Evolutionary conservation across 2,113 vertebrate species (phyloP), one percentile per base, ranked within the genome.

Genomic region (Sula dactylatra): DNA sequence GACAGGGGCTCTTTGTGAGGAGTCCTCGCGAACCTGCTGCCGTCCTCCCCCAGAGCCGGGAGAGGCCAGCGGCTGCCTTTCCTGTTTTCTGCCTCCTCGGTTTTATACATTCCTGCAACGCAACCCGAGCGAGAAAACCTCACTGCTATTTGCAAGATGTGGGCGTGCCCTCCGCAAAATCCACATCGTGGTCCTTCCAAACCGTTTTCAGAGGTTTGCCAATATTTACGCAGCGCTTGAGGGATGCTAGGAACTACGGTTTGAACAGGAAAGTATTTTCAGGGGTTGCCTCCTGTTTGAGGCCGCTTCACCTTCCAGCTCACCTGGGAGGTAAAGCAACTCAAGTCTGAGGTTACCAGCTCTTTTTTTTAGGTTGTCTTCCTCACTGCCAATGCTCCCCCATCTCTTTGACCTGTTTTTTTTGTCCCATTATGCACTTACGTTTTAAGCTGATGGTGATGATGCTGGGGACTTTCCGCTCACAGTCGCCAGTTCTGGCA

Each of bases 1-100:
- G 94, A 95, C 86, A 93, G 93, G 94, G 61, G 81, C 76, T 92
- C 90, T 94, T 96, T 97, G 96, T 96, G 78, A 96, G 84, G 70
- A 87, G 70, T 8, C 87, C 86, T 74, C 0, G 0, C 0, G 0
- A 96, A 94, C 77, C 81, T 96, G 91, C 91, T 94, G 81, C 90
- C 9, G 0, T 94, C 36, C 83, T 82, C 34, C 58, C 42, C 42
- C 79, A 3, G 31, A 4, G 2, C 67, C 0, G 2, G 81, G 66
- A 45, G 38, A 82, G 61, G 52, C 74, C 86, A 90, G 66, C 2
- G 11, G 40, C 84, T 1, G 36, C 78, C 77, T 82, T 87, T 82
- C 86, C 91, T 94, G 91, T 76, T 82, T 61, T 91, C 89, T 85
- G 70, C 78, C 81, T 64, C 89, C 77, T 94, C 0, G 4, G 27